Base-by-base conservation (phyloP, 2,888 invertebrate genomes). In the Aphidoletes aphidimyza region DNA sequence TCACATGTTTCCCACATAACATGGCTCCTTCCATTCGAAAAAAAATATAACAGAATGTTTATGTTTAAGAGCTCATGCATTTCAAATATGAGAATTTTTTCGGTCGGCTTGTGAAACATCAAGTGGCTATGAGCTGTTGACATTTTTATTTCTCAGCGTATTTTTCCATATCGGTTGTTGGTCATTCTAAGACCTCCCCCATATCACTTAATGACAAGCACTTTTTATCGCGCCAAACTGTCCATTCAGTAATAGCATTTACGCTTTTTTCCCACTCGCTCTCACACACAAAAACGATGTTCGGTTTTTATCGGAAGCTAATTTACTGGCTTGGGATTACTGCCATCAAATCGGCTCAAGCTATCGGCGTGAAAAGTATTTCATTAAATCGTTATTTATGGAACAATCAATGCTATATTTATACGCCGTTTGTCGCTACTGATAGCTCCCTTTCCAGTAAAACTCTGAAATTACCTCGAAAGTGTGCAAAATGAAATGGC, bases 381-480 rank as follows among this genome's bases (percentile, higher is more conserved):
- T 69, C 69, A 69, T 69, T 69, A 69, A 69, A 69, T 14, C 69
- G 69, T 69, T 69, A 69, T 69, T 69, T 69, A 69, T 69, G 34
- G 69, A 69, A 69, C 69, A 69, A 69, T 69, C 69, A 69, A 69
- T 69, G 30, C 11, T 9, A 69, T 69, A 69, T 69, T 69, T 34
- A 69, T 69, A 34, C 26, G 69, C n/a, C 26, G 26, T n/a, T 54
- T 54, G 34, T 34, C n/a, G 30, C 30, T 30, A 34, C 34, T 30
- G 69, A 69, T 54, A 54, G 54, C 54, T 22, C n/a, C n/a, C n/a
- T n/a, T n/a, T n/a, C n/a, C n/a, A n/a, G n/a, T 54, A 69, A 17
- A 26, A 69, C 30, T 26, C 30, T 30, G 17, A 30, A 30, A 69
- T 54, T 69, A 69, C 5, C 1, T 1, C 8, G 30, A 69, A 69